phyloP scores from a whole-genome alignment of 2,888 invertebrate genomes.

The Drosophila picticornis region DNA sequence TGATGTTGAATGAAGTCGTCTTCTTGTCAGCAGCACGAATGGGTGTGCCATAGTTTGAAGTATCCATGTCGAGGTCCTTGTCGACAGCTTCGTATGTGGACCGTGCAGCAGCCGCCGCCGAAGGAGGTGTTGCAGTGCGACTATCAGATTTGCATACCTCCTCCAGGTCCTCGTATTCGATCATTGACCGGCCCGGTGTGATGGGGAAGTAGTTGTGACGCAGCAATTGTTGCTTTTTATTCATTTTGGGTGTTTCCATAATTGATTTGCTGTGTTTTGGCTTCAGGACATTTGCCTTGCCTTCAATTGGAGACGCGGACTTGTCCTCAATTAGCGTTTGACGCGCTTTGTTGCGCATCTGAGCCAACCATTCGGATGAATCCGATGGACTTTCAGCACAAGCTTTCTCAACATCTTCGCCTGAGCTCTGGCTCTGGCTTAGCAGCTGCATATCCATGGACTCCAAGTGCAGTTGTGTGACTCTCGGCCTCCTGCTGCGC shows the following conservation, averaged over 20 bases:
- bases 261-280: not conserved
- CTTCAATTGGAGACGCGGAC: not conserved
- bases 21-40: not conserved
- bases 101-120: not conserved
- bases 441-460: slow-evolving; percentile 21
- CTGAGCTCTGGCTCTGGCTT: slow-evolving; percentile 3
- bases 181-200: slow-evolving; percentile 64
- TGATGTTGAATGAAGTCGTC: slow-evolving; percentile 11
- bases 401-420: not conserved
- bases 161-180: slow-evolving; percentile 65
- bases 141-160: slow-evolving; percentile 29
- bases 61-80: slow-evolving; percentile 37
- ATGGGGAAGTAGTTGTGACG: slow-evolving; percentile 32
- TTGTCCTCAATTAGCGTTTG: not conserved
- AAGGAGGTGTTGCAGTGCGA: not conserved
- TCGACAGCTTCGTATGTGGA: slow-evolving; percentile 9
- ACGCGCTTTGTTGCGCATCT: slow-evolving; percentile 2
- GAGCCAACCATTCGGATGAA: slow-evolving; percentile 19
- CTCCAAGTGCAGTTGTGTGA: slow-evolving; percentile 2
- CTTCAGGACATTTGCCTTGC: not conserved
- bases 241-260: slow-evolving; percentile 26
- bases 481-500: not conserved
- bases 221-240: slow-evolving; percentile 14
- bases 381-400: slow-evolving; percentile 9
- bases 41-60: slow-evolving; percentile 34